Evolutionary conservation across 30 jellyfish, hydroid and myxozoan genomes (phyloP).

Genomic region (Aurelia aurita complex sp. Pacific): DNA sequence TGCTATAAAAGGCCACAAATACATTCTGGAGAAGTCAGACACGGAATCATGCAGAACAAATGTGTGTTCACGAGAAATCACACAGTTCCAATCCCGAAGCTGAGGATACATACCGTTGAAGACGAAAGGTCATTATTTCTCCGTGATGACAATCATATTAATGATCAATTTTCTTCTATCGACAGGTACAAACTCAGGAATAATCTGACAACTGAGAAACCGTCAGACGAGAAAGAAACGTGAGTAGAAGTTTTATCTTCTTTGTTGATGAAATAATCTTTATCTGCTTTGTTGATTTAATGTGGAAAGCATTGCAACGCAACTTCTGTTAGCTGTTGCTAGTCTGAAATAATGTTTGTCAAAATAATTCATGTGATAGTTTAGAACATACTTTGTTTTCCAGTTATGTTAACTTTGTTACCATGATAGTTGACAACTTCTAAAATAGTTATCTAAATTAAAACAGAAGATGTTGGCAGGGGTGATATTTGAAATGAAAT

Average conservation of each 20-base stretch:
- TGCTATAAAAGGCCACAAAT: too few relatives aligned
- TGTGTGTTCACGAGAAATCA: not conserved
- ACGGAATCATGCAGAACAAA: constrained; percentile 16
- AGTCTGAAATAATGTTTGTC: too few relatives aligned
- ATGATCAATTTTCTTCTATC: not conserved
- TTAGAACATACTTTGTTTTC: too few relatives aligned
- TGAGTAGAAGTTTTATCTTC: constrained; percentile 20
- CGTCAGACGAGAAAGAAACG: constrained; percentile 66
- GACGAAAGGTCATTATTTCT: constrained; percentile 10
- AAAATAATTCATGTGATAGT: too few relatives aligned
- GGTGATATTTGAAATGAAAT: too few relatives aligned
- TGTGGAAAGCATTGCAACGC: too few relatives aligned
- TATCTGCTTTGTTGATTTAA: too few relatives aligned
- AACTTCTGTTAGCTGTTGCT: too few relatives aligned
- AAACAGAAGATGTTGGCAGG: too few relatives aligned
- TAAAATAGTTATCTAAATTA: too few relatives aligned
- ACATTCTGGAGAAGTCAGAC: not conserved
- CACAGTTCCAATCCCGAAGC: constrained; percentile 50
- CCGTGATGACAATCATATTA: not conserved
- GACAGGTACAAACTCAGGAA: constrained; percentile 66
- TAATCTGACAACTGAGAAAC: constrained; percentile 34
- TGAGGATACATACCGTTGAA: constrained; percentile 30
- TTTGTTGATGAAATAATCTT: not conserved
- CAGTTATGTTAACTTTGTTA: too few relatives aligned
- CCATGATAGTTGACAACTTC: too few relatives aligned